Percentiles rank a stretch among this genome's conserved stretches.
These are phyloP conservation scores for Drosophila recens DNA, from an alignment of 2,888 invertebrate genomes.

Conservation along the genomic window DNA sequence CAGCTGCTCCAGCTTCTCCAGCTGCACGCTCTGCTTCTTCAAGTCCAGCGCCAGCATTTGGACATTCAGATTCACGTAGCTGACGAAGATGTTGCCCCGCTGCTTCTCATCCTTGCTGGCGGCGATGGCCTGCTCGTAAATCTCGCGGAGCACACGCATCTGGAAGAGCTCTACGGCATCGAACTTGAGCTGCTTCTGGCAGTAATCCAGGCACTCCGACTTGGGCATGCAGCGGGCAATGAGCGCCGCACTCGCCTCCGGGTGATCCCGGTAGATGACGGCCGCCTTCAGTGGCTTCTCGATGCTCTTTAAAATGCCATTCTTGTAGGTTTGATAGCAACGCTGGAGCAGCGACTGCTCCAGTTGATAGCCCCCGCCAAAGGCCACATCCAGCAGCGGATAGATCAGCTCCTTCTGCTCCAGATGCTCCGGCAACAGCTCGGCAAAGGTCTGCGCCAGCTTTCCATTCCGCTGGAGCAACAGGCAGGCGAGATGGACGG, in stretches of 20 bases:
- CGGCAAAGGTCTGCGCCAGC: constrained; percentile 56
- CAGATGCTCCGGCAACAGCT: constrained; percentile 83
- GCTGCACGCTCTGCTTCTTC: constrained; percentile 86
- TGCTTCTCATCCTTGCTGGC: constrained; percentile 74
- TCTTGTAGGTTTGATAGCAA: constrained; percentile 88
- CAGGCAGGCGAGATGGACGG: constrained; percentile 87
- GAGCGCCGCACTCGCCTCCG: constrained; percentile 87
- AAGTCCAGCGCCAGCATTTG: constrained; percentile 86
- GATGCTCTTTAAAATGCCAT: constrained; percentile 88
- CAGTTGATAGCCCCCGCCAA: constrained; percentile 69
- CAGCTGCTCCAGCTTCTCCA: constrained; percentile 83
- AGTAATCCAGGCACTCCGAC: constrained; percentile 87
- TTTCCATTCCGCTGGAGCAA: constrained; percentile 86
- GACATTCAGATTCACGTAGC: constrained; percentile 86
- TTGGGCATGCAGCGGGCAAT: constrained; percentile 87
- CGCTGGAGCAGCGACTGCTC: constrained; percentile 86
- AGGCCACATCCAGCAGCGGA: constrained; percentile 87
- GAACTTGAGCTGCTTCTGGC: constrained; percentile 88
- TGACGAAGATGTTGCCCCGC: constrained; percentile 86
- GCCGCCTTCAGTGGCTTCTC: constrained; percentile 90
- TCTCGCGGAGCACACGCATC: constrained; percentile 86
- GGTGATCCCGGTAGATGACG: constrained; percentile 88
- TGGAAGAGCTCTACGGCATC: constrained; percentile 88
- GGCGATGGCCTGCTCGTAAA: constrained; percentile 86
- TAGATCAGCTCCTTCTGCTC: constrained; percentile 88